Percentiles rank a stretch among this genome's conserved stretches.
These are phyloP conservation scores for Andrena chrysosceles DNA, from an alignment of 2,888 invertebrate genomes.

Conservation along the genomic window DNA sequence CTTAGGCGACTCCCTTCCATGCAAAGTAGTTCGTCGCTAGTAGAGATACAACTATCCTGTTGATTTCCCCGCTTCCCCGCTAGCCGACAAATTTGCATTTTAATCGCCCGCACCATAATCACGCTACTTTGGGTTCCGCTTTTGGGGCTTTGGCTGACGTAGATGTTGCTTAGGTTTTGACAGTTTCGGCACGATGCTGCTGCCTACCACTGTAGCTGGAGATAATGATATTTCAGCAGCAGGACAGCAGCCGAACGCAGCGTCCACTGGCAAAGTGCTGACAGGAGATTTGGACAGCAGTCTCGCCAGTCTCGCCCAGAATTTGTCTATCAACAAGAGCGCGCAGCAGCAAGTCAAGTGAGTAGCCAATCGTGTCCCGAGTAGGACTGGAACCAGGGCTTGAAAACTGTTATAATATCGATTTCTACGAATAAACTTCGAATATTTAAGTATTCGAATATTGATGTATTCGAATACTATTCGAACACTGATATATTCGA, in stretches of 20 bases:
- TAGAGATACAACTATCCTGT: not conserved
- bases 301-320: constrained; percentile 96
- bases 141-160: constrained; percentile 72
- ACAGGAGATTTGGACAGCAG: constrained; percentile 98
- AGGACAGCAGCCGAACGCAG: constrained; percentile 83
- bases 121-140: constrained; percentile 40
- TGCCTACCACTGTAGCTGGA: constrained; percentile 85
- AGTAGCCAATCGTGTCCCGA: constrained; percentile 85
- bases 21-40: not conserved
- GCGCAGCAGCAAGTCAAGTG: constrained; percentile 90
- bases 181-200: constrained; percentile 90
- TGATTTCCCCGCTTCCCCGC: constrained; percentile 7
- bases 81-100: not conserved
- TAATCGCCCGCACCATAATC: not conserved
- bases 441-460: no score
- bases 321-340: constrained; percentile 94
- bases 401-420: no score
- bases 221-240: constrained; percentile 82
- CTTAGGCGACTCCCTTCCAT: not conserved
- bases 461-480: no score
- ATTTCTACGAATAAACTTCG: no score
- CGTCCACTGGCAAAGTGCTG: constrained; percentile 90
- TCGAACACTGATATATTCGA: no score
- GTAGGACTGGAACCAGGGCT: no score
- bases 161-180: constrained; percentile 88